Evolutionary conservation across 2,888 invertebrate genomes (phyloP), one percentile per base, ranked within the genome.

Genomic region (Pachliopta kotzebuea): DNA sequence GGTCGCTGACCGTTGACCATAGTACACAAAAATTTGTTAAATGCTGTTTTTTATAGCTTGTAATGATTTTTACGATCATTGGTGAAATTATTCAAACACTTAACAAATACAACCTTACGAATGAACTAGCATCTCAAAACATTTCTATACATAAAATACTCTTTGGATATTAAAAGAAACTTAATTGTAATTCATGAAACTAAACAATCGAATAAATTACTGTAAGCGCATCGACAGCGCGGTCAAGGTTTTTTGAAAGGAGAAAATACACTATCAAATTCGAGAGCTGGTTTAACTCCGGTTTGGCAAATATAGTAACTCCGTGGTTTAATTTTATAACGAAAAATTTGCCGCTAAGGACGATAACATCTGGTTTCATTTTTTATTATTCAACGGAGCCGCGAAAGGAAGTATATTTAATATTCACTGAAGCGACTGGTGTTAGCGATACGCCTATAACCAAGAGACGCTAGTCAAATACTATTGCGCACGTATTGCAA

Each of bases 191-290:
- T 62, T 62, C 57, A 37, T 24, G 23, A 42, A 57, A 56, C 56
- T 24, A 37, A 62, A 57, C 56, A 53, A 26, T 53, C 52, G 42
- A 53, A 8, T 57, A 29, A 26, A 60, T 45, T 54, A 55, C 42
- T 61, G n/a, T 55, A 52, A 53, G 56, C 52, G 53, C 62, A 62
- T 57, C 42, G 53, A 53, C 20, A 14, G 21, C 11, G 20, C 53
- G 23, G 14, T 62, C 62, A 57, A 57, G 62, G 62, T 24, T 53
- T 42, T 52, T 62, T 57, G 52, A 62, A 57, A 53, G 62, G 42
- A 26, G 50, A 62, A 57, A 57, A 37, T 52, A 52, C 45, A 45
- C 18, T 45, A 45, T n/a, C 18, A n/a, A 45, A 45, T 45, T n/a
- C 45, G 45, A 45, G 9, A n/a, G 45, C 11, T n/a, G 45, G n/a